phyloP scores from a whole-genome alignment of 2,888 invertebrate genomes.

The Sympetrum striolatum region DNA sequence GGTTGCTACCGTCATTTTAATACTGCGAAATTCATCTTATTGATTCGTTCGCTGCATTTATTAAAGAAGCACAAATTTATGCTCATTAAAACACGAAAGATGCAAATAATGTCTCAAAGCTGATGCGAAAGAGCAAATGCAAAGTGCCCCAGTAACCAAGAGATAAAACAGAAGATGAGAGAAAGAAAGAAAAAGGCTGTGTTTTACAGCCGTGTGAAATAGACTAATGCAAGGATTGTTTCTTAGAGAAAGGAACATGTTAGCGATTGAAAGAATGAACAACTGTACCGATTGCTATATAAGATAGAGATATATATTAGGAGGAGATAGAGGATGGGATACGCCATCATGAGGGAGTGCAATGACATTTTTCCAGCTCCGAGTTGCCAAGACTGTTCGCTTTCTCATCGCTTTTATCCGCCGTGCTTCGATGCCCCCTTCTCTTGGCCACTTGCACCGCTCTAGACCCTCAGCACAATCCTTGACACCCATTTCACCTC shows the following conservation, averaged over 20 bases:
- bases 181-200: not conserved
- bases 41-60: too few relatives aligned
- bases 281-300: not conserved
- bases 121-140: too few relatives aligned
- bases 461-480: not conserved
- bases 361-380: not conserved
- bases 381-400: not conserved
- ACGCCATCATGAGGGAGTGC: not conserved
- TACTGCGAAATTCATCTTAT: too few relatives aligned
- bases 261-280: not conserved
- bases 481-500: not conserved
- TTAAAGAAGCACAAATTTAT: too few relatives aligned
- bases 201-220: not conserved
- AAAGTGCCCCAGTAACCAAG: too few relatives aligned
- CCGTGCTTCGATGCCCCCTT: not conserved
- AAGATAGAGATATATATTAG: not conserved
- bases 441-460: not conserved
- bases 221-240: not conserved
- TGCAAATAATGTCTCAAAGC: too few relatives aligned
- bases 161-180: not conserved
- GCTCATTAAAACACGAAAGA: too few relatives aligned
- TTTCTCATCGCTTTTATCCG: not conserved
- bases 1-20: too few relatives aligned
- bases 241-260: not conserved
- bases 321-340: not conserved